phyloP scores from a whole-genome alignment of 1,140 invertebrate genomes.

The Gryllus bimaculatus region DNA sequence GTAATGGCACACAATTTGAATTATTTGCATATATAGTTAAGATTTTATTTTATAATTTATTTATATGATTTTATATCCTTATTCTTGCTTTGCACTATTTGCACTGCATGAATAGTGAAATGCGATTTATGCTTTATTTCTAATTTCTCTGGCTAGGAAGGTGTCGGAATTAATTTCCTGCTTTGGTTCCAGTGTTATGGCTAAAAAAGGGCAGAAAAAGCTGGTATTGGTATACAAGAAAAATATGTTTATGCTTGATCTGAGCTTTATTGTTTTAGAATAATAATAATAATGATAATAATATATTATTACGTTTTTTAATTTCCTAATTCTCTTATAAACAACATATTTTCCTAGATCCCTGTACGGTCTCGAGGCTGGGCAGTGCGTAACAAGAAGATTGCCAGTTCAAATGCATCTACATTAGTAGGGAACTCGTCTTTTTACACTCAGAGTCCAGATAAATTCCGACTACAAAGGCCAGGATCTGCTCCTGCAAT shows the following conservation, averaged over 20 bases:
- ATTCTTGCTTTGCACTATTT: not conserved
- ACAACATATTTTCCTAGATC: slow-evolving; percentile 34
- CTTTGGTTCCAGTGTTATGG: not conserved
- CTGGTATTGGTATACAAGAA: not conserved
- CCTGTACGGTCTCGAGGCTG: slow-evolving; percentile 62
- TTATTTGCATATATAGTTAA: not conserved
- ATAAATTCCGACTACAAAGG: slow-evolving; percentile 20
- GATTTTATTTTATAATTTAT: not conserved
- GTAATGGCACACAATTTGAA: not conserved
- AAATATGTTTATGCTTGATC: not conserved
- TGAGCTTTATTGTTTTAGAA: not conserved
- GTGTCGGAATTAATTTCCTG: not conserved
- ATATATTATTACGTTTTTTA: not conserved
- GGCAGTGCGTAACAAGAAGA: slow-evolving; percentile 50
- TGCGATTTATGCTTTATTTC: not conserved
- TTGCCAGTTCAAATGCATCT: slow-evolving; percentile 19
- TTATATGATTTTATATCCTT: not conserved
- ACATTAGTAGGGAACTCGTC: slow-evolving; percentile 30
- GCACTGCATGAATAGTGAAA: not conserved
- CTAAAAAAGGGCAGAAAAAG: not conserved
- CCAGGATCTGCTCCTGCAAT: slow-evolving; percentile 2
- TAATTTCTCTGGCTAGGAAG: not conserved
- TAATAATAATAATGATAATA: not conserved
- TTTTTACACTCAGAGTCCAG: slow-evolving; percentile 25
- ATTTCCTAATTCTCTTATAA: not conserved